Percentiles rank a stretch among this genome's conserved stretches.
Evolutionary conservation across 2,797 vertebrate genomes (phyloP).

Genomic region (Phrynocephalus guinanensis): DNA sequence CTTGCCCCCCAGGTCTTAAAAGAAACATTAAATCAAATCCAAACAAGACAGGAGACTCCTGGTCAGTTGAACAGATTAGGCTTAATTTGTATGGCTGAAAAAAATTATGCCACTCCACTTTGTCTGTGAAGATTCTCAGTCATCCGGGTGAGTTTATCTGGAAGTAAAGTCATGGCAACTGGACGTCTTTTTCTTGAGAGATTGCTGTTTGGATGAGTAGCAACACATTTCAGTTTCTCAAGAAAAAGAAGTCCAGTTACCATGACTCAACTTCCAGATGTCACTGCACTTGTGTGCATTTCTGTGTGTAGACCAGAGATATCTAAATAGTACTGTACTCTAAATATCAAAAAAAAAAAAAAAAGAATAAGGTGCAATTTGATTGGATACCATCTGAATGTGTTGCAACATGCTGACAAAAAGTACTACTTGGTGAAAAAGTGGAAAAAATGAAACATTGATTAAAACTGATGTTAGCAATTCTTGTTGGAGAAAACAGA

Average conservation of each 20-base stretch:
- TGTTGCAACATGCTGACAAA: neutral
- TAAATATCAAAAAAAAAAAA: neutral
- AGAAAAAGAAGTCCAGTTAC: no score
- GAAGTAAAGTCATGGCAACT: no score
- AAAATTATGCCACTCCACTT: neutral
- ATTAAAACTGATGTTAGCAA: conserved; percentile 1
- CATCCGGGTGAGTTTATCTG: no score
- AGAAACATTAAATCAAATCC: no score
- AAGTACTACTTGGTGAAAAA: neutral
- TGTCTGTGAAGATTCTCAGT: no score
- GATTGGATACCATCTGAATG: neutral
- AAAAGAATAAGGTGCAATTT: neutral
- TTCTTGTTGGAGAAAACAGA: neutral
- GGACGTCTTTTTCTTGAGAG: no score
- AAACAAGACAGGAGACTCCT: no score
- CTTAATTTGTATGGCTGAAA: neutral
- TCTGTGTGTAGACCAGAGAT: neutral
- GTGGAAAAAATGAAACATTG: neutral
- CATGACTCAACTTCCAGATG: no score
- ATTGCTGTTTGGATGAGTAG: no score
- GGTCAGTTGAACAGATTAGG: neutral
- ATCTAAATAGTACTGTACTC: neutral
- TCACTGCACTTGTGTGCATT: neutral
- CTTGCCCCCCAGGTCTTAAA: no score
- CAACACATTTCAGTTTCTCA: no score